A percentile compares a stretch with the other conserved stretches of the same genome.
Conservation (phyloP, 2,113 vertebrate species). For the Cyanistes caeruleus region DNA sequence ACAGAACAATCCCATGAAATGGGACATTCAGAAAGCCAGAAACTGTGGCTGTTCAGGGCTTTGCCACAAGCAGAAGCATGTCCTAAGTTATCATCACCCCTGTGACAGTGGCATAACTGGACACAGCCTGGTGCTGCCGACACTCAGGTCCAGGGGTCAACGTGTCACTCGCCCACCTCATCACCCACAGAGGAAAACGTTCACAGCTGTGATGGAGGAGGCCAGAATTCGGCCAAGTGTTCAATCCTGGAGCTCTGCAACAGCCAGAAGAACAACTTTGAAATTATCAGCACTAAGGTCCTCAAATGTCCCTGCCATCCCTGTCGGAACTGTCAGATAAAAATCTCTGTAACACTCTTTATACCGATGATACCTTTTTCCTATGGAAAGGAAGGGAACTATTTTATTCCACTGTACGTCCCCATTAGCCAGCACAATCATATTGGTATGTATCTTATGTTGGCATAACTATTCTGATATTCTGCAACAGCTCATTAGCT, state of each 20-base stretch:
- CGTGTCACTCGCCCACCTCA: neutral
- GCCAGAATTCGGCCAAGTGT: fast-evolving
- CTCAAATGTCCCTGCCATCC: neutral
- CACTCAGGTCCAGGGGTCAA: neutral
- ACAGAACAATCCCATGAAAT: neutral
- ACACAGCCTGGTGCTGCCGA: neutral
- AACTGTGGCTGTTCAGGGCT: neutral
- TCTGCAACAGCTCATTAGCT: neutral
- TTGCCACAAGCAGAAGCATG: neutral
- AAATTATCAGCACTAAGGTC: neutral
- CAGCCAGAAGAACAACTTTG: neutral
- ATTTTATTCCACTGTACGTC: neutral
- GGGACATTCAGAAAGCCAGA: neutral
- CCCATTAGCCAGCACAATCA: neutral
- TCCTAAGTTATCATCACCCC: neutral
- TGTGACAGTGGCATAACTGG: neutral
- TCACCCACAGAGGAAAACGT: neutral
- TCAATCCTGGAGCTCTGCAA: neutral
- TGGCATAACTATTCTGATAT: neutral
- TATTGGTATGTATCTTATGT: neutral
- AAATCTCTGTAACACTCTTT: neutral
- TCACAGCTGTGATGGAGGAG: neutral
- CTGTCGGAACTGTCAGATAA: neutral
- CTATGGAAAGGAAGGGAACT: neutral
- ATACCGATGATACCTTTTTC: neutral